These are phyloP conservation scores for Seriola rivoliana DNA, from an alignment of 2,113 vertebrate genomes.

Conservation along the genomic window DNA sequence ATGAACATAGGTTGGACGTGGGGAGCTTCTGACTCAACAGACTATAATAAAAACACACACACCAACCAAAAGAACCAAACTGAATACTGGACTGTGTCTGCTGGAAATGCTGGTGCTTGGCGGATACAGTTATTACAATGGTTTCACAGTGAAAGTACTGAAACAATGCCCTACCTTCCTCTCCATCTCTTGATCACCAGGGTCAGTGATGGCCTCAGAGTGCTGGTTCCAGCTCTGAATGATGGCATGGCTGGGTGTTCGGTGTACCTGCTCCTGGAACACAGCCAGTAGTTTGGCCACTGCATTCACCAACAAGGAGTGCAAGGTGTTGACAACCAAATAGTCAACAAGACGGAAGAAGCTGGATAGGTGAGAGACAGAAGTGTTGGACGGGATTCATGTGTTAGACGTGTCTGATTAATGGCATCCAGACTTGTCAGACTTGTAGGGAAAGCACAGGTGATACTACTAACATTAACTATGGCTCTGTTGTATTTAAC, in stretches of 20 bases:
- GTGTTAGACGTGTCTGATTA: not conserved
- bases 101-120: not conserved
- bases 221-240: conserved; percentile 84
- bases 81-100: not conserved
- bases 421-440: not conserved
- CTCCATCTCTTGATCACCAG: conserved; percentile 56
- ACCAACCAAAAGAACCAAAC: conserved; percentile 10
- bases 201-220: conserved; percentile 32
- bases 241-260: conserved; percentile 77
- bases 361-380: conserved; percentile 71
- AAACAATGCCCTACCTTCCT: conserved; percentile 69
- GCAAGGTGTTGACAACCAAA: conserved; percentile 87
- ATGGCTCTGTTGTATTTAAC: not conserved
- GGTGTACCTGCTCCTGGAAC: conserved; percentile 82
- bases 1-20: conserved; percentile 84
- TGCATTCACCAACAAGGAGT: conserved; percentile 84
- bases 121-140: not conserved
- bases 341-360: conserved; percentile 90
- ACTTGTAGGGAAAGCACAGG: not conserved
- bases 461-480: not conserved
- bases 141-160: not conserved
- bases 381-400: not conserved
- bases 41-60: conserved; percentile 54
- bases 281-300: conserved; percentile 80
- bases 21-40: conserved; percentile 51